A percentile compares a stretch with the other conserved stretches of the same genome.
Conservation (phyloP, 2,888 invertebrate species). For the Horisme vitalbata region DNA sequence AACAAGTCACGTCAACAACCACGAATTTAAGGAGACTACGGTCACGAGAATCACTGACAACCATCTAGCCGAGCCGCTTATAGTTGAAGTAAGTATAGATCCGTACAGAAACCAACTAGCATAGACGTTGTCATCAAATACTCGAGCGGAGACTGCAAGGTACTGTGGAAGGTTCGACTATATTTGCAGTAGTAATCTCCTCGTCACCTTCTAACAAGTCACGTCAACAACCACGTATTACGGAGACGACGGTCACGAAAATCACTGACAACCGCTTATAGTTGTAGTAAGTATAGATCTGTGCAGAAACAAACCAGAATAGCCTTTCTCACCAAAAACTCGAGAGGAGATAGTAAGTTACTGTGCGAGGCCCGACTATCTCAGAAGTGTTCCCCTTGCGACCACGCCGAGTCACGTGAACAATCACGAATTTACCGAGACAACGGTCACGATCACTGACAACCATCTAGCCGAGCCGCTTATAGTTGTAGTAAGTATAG, state of each 20-base stretch:
- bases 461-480: background rate
- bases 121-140: too few species aligned
- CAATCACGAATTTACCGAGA: constrained; percentile 98
- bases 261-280: background rate
- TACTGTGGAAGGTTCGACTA: too few species aligned
- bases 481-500: constrained; percentile 87
- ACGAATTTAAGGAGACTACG: constrained; percentile 98
- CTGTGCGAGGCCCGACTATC: too few species aligned
- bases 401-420: constrained; percentile 92
- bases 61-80: constrained; percentile 91
- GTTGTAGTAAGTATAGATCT: constrained; percentile 87
- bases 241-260: constrained; percentile 96
- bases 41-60: constrained; percentile 97
- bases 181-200: too few species aligned
- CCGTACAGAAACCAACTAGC: background rate
- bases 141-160: too few species aligned
- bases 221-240: constrained; percentile 97
- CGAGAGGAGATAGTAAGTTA: too few species aligned
- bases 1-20: constrained; percentile 86
- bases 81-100: constrained; percentile 90
- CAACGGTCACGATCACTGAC: constrained; percentile 87
- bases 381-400: too few species aligned
- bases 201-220: constrained; percentile 85
- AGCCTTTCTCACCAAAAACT: too few species aligned
- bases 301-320: background rate